Base-by-base conservation (phyloP, 53 echinoderm and acorn worm genomes). In the Hippasteria phrygiana region DNA sequence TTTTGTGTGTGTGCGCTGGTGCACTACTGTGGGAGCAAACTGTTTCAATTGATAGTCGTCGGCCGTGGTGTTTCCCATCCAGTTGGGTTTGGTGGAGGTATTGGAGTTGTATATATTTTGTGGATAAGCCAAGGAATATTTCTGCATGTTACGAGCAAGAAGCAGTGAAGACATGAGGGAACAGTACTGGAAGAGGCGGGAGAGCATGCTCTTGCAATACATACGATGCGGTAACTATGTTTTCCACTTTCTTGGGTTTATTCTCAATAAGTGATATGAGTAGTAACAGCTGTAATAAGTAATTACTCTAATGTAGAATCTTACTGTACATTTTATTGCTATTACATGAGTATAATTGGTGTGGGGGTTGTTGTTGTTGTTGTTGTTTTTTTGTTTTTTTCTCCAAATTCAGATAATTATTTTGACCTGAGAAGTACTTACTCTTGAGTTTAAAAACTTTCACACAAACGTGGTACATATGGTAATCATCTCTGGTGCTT, bases 81-180 rank as follows among this genome's bases (percentile, higher is more conserved):
- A 48, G 36, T 31, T n/a, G 29, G 11, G 43, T 9, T 6, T 33
- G 32, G 62, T 11, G 39, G 16, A 43, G 64, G 56, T 46, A 64
- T 63, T 40, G 29, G 62, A 26, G 28, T 29, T 43, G 45, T 82
- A 43, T 22, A 29, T 42, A 43, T 82, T 43, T 63, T 6, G 80
- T 26, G 12, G 18, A 22, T 31, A 43, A 31, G n/a, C 40, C 11
- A 20, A 59, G 59, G 59, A 59, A 12, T 59, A 51, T 59, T 59
- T 67, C 85, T 70, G 66, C 70, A 85, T 85, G 85, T 85, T 85
- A 29, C 69, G 85, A 64, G 70, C 85, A 34, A 34, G 32, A 37
- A 85, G 85, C 51, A 70, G 85, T 12, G 70, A 69, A 40, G 85
- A 85, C 36, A 85, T 85, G 85, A 69, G 70, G 85, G 85, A 85